Evolutionary conservation across 2,797 vertebrate genomes (phyloP), one percentile per base, ranked within the genome.

Genomic region (Intellagama lesueurii): DNA sequence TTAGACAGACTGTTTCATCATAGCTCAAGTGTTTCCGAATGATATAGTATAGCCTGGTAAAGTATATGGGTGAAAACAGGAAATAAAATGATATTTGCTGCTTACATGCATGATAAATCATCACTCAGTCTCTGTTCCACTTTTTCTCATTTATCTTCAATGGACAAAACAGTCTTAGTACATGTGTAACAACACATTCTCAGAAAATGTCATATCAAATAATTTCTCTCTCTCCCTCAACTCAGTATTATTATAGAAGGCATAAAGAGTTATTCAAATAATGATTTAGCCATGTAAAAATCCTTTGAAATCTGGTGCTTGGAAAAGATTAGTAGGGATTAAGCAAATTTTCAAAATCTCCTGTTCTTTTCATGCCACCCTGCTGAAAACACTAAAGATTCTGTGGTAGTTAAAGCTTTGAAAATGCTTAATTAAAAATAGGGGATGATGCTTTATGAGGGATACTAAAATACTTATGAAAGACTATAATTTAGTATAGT

Each of bases 191-290:
- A 72, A 56, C 35, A 81, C 16, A 81, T 87, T 81, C n/a, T 26
- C 14, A 19, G 32, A 72, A 87, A 80, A 69, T 49, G 40, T 69
- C 76, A 87, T 32, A 7, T 87, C 17, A 81, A 35, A 81, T 28
- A 28, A 60, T 40, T 70, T 19, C 32, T 66, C 40, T 26, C 19
- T 64, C 52, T 82, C 5, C 26, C 28, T 56, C 52, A 81, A 26
- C 19, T 1, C 11, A 66, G 28, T 75, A 52, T 77, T 26, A 83
- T 76, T 49, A 68, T 52, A 77, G 22, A 19, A 32, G 82, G 89
- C 19, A 93, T 81, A 94, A 85, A 92, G 81, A 82, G 93, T 94
- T 94, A 95, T 94, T 95, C 76, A 95, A 94, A 95, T 93, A 92
- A 94, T 95, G 94, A 89, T 70, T 90, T 93, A 82, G 72, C 83